Conservation (phyloP, 2,113 vertebrate genomes). For the Microcebus tavaratra region DNA sequence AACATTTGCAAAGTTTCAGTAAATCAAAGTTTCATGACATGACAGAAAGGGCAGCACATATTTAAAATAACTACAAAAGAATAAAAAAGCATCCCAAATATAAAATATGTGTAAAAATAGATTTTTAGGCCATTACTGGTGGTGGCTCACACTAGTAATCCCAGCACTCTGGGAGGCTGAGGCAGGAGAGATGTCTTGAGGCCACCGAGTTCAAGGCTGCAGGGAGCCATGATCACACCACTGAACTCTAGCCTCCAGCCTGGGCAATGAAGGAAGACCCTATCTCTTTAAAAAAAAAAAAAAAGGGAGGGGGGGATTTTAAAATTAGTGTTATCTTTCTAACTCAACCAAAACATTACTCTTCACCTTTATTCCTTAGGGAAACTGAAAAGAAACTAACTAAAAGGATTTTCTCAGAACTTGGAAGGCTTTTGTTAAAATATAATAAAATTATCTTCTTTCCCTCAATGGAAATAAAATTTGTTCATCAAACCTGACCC, state of each 20-base stretch:
- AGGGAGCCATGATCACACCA: no score
- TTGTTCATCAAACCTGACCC: constrained; percentile 2
- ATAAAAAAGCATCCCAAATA: background rate
- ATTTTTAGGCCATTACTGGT: background rate
- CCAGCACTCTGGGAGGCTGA: no score
- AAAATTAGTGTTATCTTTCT: background rate
- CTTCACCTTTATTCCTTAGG: background rate
- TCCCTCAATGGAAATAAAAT: constrained; percentile 23
- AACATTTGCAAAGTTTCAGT: constrained; percentile 28
- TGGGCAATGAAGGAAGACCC: no score
- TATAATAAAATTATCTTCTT: background rate
- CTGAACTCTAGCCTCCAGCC: no score
- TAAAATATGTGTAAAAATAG: background rate
- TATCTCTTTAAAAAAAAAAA: no score
- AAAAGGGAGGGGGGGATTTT: background rate
- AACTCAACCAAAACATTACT: constrained; percentile 31
- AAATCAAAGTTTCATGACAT: background rate
- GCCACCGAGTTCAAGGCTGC: no score
- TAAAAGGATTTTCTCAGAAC: constrained; percentile 39
- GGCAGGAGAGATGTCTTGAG: no score
- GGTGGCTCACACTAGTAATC: no score
- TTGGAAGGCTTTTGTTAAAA: background rate
- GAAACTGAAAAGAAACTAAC: background rate
- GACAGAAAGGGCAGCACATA: constrained; percentile 8
- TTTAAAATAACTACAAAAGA: background rate